phyloP scores from a whole-genome alignment of 2,797 vertebrate species.

The Masticophis lateralis region DNA sequence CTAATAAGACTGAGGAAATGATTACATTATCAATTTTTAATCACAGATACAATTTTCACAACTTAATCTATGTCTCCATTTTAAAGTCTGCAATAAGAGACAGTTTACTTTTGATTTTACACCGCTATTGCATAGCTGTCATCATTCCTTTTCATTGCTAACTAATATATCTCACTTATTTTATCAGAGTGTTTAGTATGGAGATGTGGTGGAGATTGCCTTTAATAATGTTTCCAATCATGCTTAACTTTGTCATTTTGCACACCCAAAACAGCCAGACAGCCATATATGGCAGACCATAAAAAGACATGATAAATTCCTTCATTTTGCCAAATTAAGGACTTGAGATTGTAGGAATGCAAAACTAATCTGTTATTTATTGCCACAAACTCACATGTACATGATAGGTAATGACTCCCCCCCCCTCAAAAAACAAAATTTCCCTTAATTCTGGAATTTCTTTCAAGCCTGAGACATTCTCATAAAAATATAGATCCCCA shows the following conservation, averaged over 20 bases:
- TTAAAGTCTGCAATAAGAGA: constrained; percentile 49
- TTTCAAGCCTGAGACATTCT: neutral
- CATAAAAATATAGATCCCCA: neutral
- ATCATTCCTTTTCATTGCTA: constrained; percentile 48
- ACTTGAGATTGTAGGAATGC: neutral
- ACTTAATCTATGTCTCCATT: constrained; percentile 41
- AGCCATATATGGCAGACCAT: neutral
- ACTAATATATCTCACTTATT: constrained; percentile 37
- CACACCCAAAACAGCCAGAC: neutral
- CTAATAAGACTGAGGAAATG: constrained; percentile 55
- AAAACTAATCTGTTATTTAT: neutral
- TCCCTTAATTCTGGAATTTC: neutral
- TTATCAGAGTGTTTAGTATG: constrained; percentile 21
- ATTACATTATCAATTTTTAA: constrained; percentile 58
- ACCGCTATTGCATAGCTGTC: neutral
- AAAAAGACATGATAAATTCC: neutral
- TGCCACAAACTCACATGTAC: neutral
- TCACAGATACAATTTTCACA: constrained; percentile 61
- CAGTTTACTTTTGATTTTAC: constrained; percentile 54
- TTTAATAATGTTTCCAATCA: constrained; percentile 12
- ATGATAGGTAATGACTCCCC: neutral
- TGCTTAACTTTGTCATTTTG: neutral
- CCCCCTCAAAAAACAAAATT: neutral
- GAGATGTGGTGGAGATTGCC: constrained; percentile 28
- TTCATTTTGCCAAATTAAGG: neutral